These are phyloP conservation scores for Penelope pileata DNA, from an alignment of 2,113 vertebrate species.

Conservation along the genomic window DNA sequence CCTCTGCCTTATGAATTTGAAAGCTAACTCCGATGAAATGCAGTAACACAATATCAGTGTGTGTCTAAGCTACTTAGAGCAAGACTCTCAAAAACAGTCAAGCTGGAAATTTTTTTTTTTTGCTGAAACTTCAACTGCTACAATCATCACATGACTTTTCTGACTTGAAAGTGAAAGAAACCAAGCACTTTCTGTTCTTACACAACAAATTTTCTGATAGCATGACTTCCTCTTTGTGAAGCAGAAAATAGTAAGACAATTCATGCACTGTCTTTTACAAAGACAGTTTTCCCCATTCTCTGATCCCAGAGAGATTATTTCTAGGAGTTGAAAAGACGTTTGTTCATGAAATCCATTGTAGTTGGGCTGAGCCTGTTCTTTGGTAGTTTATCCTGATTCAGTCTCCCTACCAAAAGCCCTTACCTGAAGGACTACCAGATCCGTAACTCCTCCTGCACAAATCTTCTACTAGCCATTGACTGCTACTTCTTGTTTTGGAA, in stretches of 20 bases:
- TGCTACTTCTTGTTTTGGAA: neutral
- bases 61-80: slow-evolving; percentile 8
- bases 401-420: neutral
- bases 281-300: neutral
- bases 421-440: neutral
- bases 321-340: neutral
- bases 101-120: neutral
- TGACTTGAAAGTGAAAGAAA: slow-evolving; percentile 32
- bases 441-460: neutral
- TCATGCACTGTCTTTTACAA: neutral
- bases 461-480: neutral
- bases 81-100: neutral
- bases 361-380: neutral
- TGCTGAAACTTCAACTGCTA: neutral
- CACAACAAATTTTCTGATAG: slow-evolving; percentile 10
- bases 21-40: neutral
- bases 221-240: slow-evolving; percentile 33
- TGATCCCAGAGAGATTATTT: neutral
- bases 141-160: slow-evolving; percentile 39
- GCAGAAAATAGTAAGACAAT: neutral
- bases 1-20: neutral
- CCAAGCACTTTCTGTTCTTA: neutral
- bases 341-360: neutral
- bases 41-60: neutral
- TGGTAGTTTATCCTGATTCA: neutral